Evolutionary conservation across 2,113 vertebrate genomes (phyloP), one percentile per base, ranked within the genome.

Genomic region (Ranitomeya imitator): DNA sequence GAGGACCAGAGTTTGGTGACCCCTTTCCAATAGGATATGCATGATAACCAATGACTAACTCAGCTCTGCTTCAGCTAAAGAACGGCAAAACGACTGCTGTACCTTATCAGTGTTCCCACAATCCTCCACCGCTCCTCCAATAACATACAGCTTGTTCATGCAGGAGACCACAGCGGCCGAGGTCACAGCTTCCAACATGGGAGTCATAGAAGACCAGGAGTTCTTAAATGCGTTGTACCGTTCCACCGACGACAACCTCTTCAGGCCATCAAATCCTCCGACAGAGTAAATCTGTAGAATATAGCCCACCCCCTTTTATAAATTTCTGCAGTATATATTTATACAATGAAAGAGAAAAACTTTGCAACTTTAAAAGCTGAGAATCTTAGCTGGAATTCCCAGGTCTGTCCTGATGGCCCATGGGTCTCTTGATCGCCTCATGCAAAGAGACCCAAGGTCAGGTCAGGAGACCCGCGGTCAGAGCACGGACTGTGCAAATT

Each of bases 211-310:
- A 0, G 57, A 78, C 96, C 96, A 97, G 31, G 90, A 90, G 90
- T 96, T 96, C 86, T 91, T 94, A 90, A 95, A 95, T 4, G 93
- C 87, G 69, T 94, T 95, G 0, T 95, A 96, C 78, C 95, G 92
- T 89, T 96, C 96, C 89, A 96, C 90, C 0, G 94, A 94, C 87
- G 90, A 90, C 91, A 97, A 91, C 85, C 93, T 92, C 89, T 76
- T 90, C 45, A 93, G 89, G 1, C 95, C 95, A 0, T 96, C 94
- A 11, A 94, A 96, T 13, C 95, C 95, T 0, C 96, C 96, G 76
- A 95, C 93, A 0, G 90, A 93, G 0, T 95, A 94, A 83, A 96
- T 91, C 95, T 96, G 37, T 2, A 23, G 7, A 15, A 86, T 59
- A 81, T 13, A 19, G 11, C 52, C 4, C 37, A 45, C 37, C 11